Conservation (phyloP, 2,113 vertebrate genomes). For the Nestor notabilis region DNA sequence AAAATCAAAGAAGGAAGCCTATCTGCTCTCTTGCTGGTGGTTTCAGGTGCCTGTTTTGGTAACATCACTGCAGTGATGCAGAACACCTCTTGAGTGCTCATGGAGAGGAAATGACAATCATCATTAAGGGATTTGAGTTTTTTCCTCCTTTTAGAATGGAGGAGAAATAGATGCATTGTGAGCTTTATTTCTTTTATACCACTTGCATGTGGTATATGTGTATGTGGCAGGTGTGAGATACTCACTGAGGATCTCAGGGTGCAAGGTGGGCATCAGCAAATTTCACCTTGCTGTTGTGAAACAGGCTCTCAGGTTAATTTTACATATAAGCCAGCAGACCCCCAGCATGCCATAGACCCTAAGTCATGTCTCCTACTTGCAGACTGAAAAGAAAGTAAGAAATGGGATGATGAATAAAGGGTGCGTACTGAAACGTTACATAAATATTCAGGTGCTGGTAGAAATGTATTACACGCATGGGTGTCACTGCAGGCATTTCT, state of each 20-base stretch:
- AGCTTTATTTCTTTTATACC: not conserved
- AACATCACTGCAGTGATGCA: not conserved
- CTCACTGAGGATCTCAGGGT: not conserved
- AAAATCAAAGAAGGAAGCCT: not conserved
- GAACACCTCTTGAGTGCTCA: fast-evolving
- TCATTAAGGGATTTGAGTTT: not conserved
- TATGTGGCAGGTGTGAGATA: not conserved
- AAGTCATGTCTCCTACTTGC: not conserved
- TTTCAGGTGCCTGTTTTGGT: not conserved
- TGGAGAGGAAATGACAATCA: not conserved
- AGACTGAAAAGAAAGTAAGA: not conserved
- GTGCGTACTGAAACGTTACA: not conserved
- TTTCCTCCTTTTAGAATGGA: not conserved
- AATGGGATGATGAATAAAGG: not conserved
- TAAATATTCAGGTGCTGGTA: not conserved
- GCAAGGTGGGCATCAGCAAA: not conserved
- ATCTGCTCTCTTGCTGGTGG: not conserved
- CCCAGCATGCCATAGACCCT: fast-evolving
- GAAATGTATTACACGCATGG: not conserved
- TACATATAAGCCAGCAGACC: not conserved
- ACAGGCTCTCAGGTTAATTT: not conserved
- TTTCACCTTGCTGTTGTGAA: not conserved
- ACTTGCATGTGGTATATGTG: not conserved
- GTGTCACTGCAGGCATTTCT: slow-evolving; percentile 28
- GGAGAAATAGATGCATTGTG: not conserved